A percentile compares a stretch with the other conserved stretches of the same genome.
Evolutionary conservation across 92 coral and sea anemone species (phyloP).

Genomic region (Zoanthus sociatus): DNA sequence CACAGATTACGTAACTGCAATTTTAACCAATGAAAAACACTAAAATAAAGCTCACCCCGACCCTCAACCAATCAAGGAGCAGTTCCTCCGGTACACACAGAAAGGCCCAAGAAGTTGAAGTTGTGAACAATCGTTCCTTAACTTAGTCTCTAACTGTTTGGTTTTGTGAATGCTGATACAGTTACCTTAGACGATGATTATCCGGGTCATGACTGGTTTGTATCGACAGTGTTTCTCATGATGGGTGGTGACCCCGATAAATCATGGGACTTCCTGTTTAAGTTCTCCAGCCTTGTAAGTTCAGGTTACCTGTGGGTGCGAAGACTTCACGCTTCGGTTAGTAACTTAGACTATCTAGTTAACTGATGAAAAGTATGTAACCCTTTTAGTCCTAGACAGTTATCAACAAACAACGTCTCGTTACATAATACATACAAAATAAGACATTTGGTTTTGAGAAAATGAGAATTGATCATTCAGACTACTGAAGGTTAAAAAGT

Average conservation of each 20-base stretch:
- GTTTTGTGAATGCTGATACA: neutral
- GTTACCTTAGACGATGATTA: conserved; percentile 89
- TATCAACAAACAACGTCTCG: too few relatives aligned
- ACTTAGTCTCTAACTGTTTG: neutral
- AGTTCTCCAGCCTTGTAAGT: conserved; percentile 93
- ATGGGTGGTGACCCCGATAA: conserved; percentile 92
- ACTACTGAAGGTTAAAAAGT: too few relatives aligned
- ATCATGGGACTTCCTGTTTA: conserved; percentile 94
- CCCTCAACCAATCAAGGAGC: too few relatives aligned
- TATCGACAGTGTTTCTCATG: conserved; percentile 96
- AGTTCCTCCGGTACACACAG: too few relatives aligned
- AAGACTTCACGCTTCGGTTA: conserved; percentile 97
- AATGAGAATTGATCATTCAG: too few relatives aligned
- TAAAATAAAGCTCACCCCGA: too few relatives aligned
- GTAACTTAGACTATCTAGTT: neutral
- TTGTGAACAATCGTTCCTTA: neutral
- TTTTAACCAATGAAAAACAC: too few relatives aligned
- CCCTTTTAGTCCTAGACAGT: too few relatives aligned
- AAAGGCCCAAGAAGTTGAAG: too few relatives aligned
- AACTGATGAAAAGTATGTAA: neutral
- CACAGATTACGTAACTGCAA: too few relatives aligned
- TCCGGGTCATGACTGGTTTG: conserved; percentile 99
- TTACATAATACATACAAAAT: too few relatives aligned
- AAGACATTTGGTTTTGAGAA: too few relatives aligned
- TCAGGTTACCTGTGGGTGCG: conserved; percentile 99